Evolutionary conservation across 2,888 invertebrate species (phyloP), one percentile per base, ranked within the genome.

Genomic region (Ectemnius lituratus): DNA sequence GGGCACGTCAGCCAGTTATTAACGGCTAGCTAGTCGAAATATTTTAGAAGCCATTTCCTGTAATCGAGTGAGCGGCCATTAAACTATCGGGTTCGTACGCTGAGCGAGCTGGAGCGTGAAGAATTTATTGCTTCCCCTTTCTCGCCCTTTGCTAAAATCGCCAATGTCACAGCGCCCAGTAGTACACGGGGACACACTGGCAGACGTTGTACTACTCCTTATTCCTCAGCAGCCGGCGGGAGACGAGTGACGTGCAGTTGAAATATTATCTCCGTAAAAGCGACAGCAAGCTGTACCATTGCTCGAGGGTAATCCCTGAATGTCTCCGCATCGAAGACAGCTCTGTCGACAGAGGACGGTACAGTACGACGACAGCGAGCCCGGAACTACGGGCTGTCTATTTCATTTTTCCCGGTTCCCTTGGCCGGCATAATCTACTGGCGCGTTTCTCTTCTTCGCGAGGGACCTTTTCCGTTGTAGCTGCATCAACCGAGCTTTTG

Each of bases 191-290:
- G 37, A 37, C 37, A 37, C 37, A 37, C 37, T 11, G 37, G 6
- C 37, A 11, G 37, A 37, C 37, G 11, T 3, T 23, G 37, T 18
- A 37, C 37, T 37, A 75, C 67, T 67, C 58, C 73, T 71, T 81
- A 78, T 68, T 65, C 61, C 27, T 5, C 8, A 16, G 52, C 14
- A 52, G 14, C 52, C 52, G 16, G 70, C 27, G 59, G 23, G 62
- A n/a, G 60, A 67, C 63, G 78, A 62, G 70, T 81, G 81, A 81
- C 81, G 70, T 78, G 52, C 37, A 62, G 66, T 57, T 82, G 78
- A 82, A 80, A 82, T 82, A 82, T 82, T 81, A 80, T 82, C 75
- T 73, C 74, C 67, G 68, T 78, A 75, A 82, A 80, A 80, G 76
- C 71, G 78, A 76, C 76, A 65, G 73, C 62, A 52, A 70, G 74